Evolutionary conservation across 2,888 invertebrate genomes (phyloP).

Genomic region (Sminthurides aquaticus): DNA sequence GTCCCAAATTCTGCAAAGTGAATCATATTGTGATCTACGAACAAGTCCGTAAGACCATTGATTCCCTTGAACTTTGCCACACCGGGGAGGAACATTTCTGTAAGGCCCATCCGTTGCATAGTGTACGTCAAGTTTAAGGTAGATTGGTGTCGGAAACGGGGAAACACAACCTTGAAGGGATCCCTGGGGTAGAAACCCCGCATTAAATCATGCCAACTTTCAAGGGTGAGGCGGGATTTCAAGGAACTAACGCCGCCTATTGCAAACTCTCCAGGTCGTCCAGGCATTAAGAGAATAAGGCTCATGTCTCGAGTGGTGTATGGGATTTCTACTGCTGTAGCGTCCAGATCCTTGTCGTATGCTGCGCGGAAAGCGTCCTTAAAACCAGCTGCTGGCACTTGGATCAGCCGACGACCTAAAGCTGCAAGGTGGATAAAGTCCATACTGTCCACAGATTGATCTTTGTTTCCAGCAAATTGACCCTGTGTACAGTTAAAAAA

Average conservation of each 20-base stretch:
- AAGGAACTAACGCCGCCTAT: constrained; percentile 42
- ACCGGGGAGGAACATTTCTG: constrained; percentile 65
- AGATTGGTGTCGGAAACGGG: constrained; percentile 69
- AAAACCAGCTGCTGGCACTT: constrained; percentile 62
- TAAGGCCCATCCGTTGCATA: constrained; percentile 70
- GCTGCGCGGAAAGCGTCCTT: constrained; percentile 61
- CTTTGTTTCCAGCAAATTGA: constrained; percentile 37
- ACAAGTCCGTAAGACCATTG: constrained; percentile 72
- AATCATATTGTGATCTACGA: constrained; percentile 49
- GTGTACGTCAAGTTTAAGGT: constrained; percentile 72
- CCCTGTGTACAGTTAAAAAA: constrained; percentile 27
- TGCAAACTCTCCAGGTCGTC: constrained; percentile 49
- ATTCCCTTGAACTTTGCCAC: constrained; percentile 75
- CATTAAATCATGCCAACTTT: constrained; percentile 39
- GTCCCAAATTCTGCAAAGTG: constrained; percentile 42
- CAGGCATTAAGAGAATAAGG: constrained; percentile 74
- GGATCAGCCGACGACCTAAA: constrained; percentile 64
- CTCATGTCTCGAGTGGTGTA: constrained; percentile 62
- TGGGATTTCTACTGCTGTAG: constrained; percentile 66
- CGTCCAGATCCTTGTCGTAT: constrained; percentile 75
- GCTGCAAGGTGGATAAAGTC: constrained; percentile 75
- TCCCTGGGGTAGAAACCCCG: constrained; percentile 39
- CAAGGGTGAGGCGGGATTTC: constrained; percentile 40
- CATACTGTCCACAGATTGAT: constrained; percentile 34
- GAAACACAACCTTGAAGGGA: constrained; percentile 51